Evolutionary conservation across 2,888 invertebrate genomes (phyloP), one percentile per base, ranked within the genome.

Genomic region (Electrophaes corylata): DNA sequence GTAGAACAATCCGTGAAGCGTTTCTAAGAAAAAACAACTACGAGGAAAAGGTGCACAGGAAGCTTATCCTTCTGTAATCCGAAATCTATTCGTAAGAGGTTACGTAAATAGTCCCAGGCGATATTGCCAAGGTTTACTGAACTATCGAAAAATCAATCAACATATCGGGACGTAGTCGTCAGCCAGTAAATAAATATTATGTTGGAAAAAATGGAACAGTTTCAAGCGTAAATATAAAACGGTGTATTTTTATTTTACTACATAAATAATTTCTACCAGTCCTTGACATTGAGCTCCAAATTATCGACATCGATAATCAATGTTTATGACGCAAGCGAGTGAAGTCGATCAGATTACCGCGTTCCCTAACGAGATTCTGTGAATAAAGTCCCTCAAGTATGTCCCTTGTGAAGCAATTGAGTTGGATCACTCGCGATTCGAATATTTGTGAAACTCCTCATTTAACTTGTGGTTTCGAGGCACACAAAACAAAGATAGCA

Each of bases 241-340:
- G n/a, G 31, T 31, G 12, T 20, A 20, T 20, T 20, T 12, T 12
- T 1, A 35, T 35, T 12, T 33, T 35, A 16, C 2, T 16, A 16
- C 8, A 35, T 35, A 16, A 16, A 35, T 6, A 35, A 35, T 16
- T 14, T 33, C 14, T n/a, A n/a, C 2, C 40, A 20, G 46, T 16
- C 46, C 40, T 46, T 46, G 23, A 46, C 40, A 46, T 41, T 57
- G 57, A 47, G 23, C 41, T 37, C 37, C 16, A 26, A 46, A 37
- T 56, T 40, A 19, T n/a, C 19, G 26, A 23, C 46, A 60, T 60
- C 20, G 56, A 61, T 51, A 61, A 64, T 60, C 60, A 59, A 58
- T 58, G 49, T 61, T 56, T 47, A 56, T 48, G 41, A 47, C 44
- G 45, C 57, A 49, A 40, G 47, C 26, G 49, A 52, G 43, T 37